Conservation (phyloP, 2,888 invertebrate genomes). For the Stratiomys singularior region DNA sequence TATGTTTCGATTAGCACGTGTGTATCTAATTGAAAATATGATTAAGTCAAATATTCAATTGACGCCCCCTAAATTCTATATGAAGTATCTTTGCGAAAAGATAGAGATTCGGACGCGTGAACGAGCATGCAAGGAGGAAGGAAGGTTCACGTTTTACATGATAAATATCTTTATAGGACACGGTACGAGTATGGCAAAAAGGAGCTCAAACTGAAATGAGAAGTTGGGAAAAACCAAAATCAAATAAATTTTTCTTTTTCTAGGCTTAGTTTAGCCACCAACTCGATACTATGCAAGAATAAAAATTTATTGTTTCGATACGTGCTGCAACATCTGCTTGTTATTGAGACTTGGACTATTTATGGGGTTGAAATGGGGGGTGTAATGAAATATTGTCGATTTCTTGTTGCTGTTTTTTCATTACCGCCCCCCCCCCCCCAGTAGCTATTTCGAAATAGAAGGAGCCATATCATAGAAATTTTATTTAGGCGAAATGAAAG, state of each 20-base stretch:
- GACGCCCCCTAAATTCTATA: not conserved
- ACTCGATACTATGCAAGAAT: constrained; percentile 1
- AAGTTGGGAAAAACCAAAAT: too few species aligned
- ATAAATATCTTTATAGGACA: not conserved
- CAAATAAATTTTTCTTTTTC: too few species aligned
- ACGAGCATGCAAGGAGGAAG: not conserved
- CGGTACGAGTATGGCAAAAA: not conserved
- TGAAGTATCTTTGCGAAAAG: not conserved
- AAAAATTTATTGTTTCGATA: constrained; percentile 28
- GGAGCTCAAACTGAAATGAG: not conserved
- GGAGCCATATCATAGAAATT: not conserved
- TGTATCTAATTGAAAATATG: not conserved
- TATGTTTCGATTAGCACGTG: too few species aligned
- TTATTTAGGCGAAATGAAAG: not conserved
- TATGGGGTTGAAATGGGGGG: constrained; percentile 12
- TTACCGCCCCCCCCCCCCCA: too few species aligned
- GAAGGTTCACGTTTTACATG: not conserved
- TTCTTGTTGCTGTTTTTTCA: constrained; percentile 9
- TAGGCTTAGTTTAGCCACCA: not conserved
- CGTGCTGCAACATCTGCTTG: constrained; percentile 18
- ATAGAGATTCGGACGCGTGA: not conserved
- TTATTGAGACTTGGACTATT: constrained; percentile 15
- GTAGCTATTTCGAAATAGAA: not conserved
- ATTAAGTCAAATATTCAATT: not conserved
- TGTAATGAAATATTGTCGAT: constrained; percentile 9